Evolutionary conservation across 1,140 invertebrate species (phyloP), one percentile per base, ranked within the genome.

Genomic region (Pemphigus obesinymphae): DNA sequence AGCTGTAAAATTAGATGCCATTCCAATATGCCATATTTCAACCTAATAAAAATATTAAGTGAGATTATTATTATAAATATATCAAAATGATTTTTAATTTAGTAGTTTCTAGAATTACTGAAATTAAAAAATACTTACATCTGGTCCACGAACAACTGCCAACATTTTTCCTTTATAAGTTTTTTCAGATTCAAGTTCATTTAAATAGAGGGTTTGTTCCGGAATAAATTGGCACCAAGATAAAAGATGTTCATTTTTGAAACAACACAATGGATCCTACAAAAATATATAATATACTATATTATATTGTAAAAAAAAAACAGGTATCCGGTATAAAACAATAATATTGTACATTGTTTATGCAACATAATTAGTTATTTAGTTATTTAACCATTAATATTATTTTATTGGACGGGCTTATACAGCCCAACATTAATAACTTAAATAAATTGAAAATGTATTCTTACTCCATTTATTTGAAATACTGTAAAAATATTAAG

Each of bases 141-240:
- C 40, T 43, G 34, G 45, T 61, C 37, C 76, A 29, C 76, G 76
- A 29, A 31, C 53, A 20, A 80, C 55, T 20, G 76, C 50, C 17
- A 80, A 63, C 1, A 80, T 63, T 80, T 80, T 80, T 6, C 76
- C 76, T 26, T 58, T 80, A 80, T 80, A 80, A 29, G 34, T 17
- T 20, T 55, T 23, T 11, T 80, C 34, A 43, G 11, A 80, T 61
- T 80, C 76, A 13, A 43, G 55, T 11, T 63, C 37, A 43, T 80
- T 80, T 29, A 58, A 61, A 61, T 31, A 26, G 31, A 63, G 43
- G 13, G 37, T 55, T 43, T 80, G n/a, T 80, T 80, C 76, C 0
- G 76, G 76, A 29, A 63, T 43, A 80, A 11, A 63, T 80, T 80
- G 76, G 63, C 76, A 80, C 76, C 76, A 80, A 45, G 76, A 80